A percentile compares a stretch with the other conserved stretches of the same genome.
Conservation (phyloP, 2,797 vertebrate species). For the Nothura maculosa region DNA sequence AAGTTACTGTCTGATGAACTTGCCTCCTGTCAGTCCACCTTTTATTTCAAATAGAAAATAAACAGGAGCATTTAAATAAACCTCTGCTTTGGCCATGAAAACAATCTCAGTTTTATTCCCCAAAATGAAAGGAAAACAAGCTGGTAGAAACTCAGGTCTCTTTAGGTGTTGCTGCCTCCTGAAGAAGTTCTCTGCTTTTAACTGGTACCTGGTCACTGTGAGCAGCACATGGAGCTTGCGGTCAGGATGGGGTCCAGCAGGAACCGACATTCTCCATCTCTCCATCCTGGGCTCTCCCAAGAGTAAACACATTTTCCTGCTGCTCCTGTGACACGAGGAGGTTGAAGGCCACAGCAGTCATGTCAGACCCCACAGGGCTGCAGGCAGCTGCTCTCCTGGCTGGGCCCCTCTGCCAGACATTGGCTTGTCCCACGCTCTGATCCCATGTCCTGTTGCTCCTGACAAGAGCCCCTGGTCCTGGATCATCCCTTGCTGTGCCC, state of each 20-base stretch:
- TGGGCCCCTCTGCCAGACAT: fast-evolving
- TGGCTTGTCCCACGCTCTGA: neutral
- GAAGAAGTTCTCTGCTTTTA: neutral
- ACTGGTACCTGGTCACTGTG: neutral
- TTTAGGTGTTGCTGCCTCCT: neutral
- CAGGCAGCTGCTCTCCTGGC: neutral
- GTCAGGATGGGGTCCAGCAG: neutral
- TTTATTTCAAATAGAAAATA: too few species aligned
- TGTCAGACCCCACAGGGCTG: neutral
- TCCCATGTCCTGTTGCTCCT: neutral
- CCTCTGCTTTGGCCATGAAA: too few species aligned
- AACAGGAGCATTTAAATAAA: neutral
- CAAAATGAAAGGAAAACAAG: neutral
- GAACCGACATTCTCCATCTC: neutral
- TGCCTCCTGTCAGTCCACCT: too few species aligned
- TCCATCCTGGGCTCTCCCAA: neutral
- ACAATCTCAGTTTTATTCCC: neutral
- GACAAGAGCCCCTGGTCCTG: neutral
- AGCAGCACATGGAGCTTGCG: neutral
- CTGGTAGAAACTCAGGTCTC: neutral
- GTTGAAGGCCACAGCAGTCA: neutral
- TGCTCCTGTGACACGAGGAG: neutral
- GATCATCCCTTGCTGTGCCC: neutral
- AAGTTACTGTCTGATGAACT: too few species aligned
- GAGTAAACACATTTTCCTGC: neutral